A percentile compares a stretch with the other conserved stretches of the same genome.
Evolutionary conservation across 1,140 invertebrate species (phyloP).

Genomic region (Gryllus bimaculatus): DNA sequence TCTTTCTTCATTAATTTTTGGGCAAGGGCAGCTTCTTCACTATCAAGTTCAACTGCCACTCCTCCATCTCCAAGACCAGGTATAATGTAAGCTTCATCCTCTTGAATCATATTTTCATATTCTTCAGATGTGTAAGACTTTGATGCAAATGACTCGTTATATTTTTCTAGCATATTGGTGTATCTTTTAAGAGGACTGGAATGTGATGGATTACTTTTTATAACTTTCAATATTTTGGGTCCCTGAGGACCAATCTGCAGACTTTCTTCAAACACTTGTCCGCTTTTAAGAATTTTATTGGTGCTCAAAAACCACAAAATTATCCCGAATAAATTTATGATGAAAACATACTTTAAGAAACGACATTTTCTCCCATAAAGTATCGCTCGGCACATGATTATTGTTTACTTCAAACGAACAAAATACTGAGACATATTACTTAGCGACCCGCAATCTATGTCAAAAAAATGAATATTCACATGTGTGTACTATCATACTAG

Average conservation of each 20-base stretch:
- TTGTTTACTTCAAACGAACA: too few species aligned
- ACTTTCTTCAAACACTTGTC: background rate
- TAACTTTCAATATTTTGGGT: background rate
- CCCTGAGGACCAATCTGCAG: background rate
- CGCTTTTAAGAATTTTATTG: background rate
- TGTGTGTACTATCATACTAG: too few species aligned
- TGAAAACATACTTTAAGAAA: background rate
- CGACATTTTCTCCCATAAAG: too few species aligned
- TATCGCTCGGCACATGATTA: too few species aligned
- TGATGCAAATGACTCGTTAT: background rate
- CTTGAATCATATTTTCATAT: conserved; percentile 32
- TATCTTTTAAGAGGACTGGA: background rate
- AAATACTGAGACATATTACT: too few species aligned
- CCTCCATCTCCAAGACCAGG: conserved; percentile 65
- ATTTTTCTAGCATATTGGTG: background rate
- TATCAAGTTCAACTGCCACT: conserved; percentile 45
- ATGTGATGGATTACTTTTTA: background rate
- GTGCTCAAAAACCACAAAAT: background rate
- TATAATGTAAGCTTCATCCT: conserved; percentile 40
- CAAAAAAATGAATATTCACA: too few species aligned
- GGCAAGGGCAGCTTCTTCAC: conserved; percentile 47
- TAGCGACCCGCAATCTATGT: too few species aligned
- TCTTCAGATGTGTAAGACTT: background rate
- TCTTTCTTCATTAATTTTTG: conserved; percentile 65
- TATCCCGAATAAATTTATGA: background rate